Percentiles rank a stretch among this genome's conserved stretches.
phyloP scores from a whole-genome alignment of 2,888 invertebrate genomes.

The Monochamus alternatus region DNA sequence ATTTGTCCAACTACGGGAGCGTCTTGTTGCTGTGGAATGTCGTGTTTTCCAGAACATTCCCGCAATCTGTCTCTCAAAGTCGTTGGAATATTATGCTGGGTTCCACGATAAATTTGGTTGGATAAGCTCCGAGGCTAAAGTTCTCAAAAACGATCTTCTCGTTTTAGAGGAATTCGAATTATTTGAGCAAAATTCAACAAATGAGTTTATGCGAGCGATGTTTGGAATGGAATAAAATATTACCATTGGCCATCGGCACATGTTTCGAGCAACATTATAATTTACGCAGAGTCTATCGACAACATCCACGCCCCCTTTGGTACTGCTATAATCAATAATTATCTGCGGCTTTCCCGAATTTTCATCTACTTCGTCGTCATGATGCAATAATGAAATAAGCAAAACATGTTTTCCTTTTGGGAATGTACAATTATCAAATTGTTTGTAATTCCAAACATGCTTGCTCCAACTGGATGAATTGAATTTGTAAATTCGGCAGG shows the following conservation, averaged over 20 bases:
- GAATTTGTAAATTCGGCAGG: too few species aligned
- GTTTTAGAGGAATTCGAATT: slow-evolving; percentile 12
- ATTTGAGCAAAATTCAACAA: slow-evolving; percentile 14
- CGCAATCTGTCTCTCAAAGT: slow-evolving; percentile 34
- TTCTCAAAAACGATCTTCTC: slow-evolving; percentile 36
- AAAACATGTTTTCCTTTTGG: not conserved
- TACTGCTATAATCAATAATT: slow-evolving; percentile 13
- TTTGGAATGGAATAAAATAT: slow-evolving; percentile 18
- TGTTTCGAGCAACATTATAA: slow-evolving; percentile 21
- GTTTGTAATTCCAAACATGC: too few species aligned
- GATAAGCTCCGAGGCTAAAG: slow-evolving; percentile 32
- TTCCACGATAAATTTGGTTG: slow-evolving; percentile 36
- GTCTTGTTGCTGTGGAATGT: slow-evolving; percentile 18
- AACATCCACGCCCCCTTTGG: slow-evolving; percentile 26
- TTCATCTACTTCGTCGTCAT: slow-evolving; percentile 14
- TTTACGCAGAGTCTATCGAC: slow-evolving; percentile 18
- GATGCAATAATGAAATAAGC: not conserved
- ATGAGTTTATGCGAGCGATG: slow-evolving; percentile 16
- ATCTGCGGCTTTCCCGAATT: slow-evolving; percentile 14
- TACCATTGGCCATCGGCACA: slow-evolving; percentile 17
- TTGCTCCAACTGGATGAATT: not conserved
- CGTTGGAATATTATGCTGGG: slow-evolving; percentile 30
- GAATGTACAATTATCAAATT: not conserved
- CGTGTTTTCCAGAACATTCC: slow-evolving; percentile 33
- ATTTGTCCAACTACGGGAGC: slow-evolving; percentile 30